These are phyloP conservation scores for Battus philenor DNA, from an alignment of 1,140 invertebrate genomes.

Conservation along the genomic window DNA sequence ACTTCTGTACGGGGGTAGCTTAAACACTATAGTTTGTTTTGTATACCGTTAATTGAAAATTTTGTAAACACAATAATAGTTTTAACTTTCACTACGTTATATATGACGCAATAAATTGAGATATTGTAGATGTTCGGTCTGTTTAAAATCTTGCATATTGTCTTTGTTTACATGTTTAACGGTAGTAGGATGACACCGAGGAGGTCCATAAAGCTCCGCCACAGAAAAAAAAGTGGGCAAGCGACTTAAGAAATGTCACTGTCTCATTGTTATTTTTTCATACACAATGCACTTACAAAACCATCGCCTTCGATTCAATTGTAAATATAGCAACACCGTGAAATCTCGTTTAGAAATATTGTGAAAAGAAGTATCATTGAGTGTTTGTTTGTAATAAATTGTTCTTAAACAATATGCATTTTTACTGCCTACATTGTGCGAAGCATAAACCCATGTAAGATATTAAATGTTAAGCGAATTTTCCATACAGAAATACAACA, in stretches of 20 bases:
- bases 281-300: slow-evolving; percentile 36
- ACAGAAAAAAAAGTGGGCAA: slow-evolving; percentile 62
- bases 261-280: slow-evolving; percentile 34
- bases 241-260: slow-evolving; percentile 47
- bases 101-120: slow-evolving; percentile 56
- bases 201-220: slow-evolving; percentile 41
- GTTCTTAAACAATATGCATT: slow-evolving; percentile 54
- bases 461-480: too few relatives aligned
- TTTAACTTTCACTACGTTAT: slow-evolving; percentile 67
- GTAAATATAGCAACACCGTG: slow-evolving; percentile 50
- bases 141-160: slow-evolving; percentile 33
- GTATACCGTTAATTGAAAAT: slow-evolving; percentile 55
- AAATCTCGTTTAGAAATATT: slow-evolving; percentile 50
- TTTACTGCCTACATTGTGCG: slow-evolving; percentile 40
- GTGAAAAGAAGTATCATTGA: slow-evolving; percentile 63
- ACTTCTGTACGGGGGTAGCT: slow-evolving; percentile 47
- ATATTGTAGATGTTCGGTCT: slow-evolving; percentile 33
- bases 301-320: slow-evolving; percentile 32
- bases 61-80: slow-evolving; percentile 38
- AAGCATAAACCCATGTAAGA: too few relatives aligned
- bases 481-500: too few relatives aligned
- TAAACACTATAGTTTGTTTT: slow-evolving; percentile 39
- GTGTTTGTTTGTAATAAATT: slow-evolving; percentile 65
- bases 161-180: slow-evolving; percentile 65
- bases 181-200: slow-evolving; percentile 50